Evolutionary conservation across 2,888 invertebrate genomes (phyloP).

Genomic region (Philaethria dido): DNA sequence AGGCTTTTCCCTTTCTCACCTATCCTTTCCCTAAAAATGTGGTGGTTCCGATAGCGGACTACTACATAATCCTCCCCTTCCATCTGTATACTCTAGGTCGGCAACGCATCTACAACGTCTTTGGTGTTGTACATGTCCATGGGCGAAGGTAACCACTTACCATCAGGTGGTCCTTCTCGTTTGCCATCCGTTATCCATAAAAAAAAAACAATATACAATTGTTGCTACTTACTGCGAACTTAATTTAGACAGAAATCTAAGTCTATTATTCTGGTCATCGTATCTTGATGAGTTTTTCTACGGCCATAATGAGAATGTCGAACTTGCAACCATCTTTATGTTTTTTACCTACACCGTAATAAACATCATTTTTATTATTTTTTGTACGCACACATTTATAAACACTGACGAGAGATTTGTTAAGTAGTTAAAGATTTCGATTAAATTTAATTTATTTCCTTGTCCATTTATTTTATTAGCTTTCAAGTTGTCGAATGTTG

Average conservation of each 20-base stretch:
- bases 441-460: constrained; percentile 43
- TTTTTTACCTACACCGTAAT: constrained; percentile 21
- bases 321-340: constrained; percentile 39
- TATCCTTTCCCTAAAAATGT: too few relatives aligned
- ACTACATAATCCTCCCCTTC: too few relatives aligned
- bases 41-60: too few relatives aligned
- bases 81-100: too few relatives aligned
- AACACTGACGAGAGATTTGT: constrained; percentile 37
- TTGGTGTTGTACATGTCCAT: too few relatives aligned
- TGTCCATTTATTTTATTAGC: constrained; percentile 41
- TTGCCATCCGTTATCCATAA: too few relatives aligned
- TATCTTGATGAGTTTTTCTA: constrained; percentile 57
- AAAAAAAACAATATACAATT: too few relatives aligned
- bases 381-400: constrained; percentile 37
- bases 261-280: constrained; percentile 44
- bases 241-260: constrained; percentile 41
- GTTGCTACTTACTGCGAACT: constrained; percentile 32
- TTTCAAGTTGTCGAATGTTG: constrained; percentile 37
- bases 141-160: too few relatives aligned
- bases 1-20: too few relatives aligned
- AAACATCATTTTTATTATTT: constrained; percentile 39
- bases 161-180: too few relatives aligned
- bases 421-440: constrained; percentile 44
- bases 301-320: constrained; percentile 60
- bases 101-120: too few relatives aligned